Conservation (phyloP, 2,797 vertebrate genomes). For the Knipowitschia caucasica region DNA sequence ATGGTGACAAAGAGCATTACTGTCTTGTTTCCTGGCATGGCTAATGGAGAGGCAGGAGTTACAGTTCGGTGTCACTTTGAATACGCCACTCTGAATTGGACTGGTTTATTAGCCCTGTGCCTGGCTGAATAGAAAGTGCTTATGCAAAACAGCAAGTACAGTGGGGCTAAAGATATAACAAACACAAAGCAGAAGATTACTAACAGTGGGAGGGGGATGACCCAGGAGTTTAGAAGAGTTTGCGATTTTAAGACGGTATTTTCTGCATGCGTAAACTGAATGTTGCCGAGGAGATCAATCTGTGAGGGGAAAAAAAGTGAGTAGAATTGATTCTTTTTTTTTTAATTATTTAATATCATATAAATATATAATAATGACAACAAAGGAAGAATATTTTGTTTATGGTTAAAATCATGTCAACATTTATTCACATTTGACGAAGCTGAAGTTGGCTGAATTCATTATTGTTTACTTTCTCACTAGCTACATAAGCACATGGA, state of each 20-base stretch:
- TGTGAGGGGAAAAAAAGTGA: background rate
- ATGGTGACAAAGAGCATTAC: conserved; percentile 43
- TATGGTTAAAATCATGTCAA: too few species aligned
- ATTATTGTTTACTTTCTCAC: too few species aligned
- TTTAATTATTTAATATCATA: too few species aligned
- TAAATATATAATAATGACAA: too few species aligned
- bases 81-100: conserved; percentile 47
- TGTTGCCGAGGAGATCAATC: conserved; percentile 40
- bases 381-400: too few species aligned
- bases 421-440: too few species aligned
- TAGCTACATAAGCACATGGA: too few species aligned
- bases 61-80: conserved; percentile 37
- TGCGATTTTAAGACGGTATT: conserved; percentile 26
- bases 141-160: conserved; percentile 56
- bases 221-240: conserved; percentile 58
- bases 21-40: conserved; percentile 38
- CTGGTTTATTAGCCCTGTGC: conserved; percentile 47
- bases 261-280: conserved; percentile 34
- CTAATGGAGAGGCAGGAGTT: conserved; percentile 53
- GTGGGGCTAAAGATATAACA: conserved; percentile 52
- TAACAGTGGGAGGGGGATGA: conserved; percentile 48
- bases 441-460: too few species aligned
- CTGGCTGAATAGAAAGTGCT: conserved; percentile 47
- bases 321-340: too few species aligned
- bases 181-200: conserved; percentile 65